phyloP scores from a whole-genome alignment of 2,888 invertebrate species.

The Thecophora atra region DNA sequence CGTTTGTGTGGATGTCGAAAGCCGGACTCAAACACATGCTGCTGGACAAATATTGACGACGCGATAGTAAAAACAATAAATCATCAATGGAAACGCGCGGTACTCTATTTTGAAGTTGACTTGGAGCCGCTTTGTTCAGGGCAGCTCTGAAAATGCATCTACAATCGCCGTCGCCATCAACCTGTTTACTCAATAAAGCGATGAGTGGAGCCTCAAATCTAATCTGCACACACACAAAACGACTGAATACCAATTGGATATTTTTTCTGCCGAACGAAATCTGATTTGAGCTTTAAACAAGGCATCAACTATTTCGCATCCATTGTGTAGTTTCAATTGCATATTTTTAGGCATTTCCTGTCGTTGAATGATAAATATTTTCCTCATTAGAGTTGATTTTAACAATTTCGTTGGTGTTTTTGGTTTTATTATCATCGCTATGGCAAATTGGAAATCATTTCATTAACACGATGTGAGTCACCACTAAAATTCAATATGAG shows the following conservation, averaged over 20 bases:
- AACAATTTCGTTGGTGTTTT: constrained; percentile 19
- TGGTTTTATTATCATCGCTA: constrained; percentile 4
- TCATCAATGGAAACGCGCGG: not conserved
- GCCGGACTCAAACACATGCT: constrained; percentile 13
- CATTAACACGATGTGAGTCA: constrained; percentile 20
- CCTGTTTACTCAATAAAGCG: not conserved
- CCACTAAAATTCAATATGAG: constrained; percentile 18
- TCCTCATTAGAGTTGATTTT: not conserved
- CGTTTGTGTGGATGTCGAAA: not conserved
- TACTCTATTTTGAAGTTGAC: not conserved
- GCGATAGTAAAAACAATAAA: not conserved
- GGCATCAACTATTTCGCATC: no score
- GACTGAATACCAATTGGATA: no score
- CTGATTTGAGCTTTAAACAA: no score
- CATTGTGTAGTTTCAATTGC: no score
- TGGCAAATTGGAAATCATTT: constrained; percentile 21
- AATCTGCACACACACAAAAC: no score
- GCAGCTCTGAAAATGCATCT: not conserved
- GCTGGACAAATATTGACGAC: constrained; percentile 7
- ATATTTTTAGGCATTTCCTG: constrained; percentile 7
- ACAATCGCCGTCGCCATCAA: not conserved
- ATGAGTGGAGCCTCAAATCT: not conserved
- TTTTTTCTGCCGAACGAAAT: no score
- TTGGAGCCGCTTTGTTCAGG: not conserved
- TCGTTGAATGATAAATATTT: not conserved